Conservation (phyloP, 2,113 vertebrate species). For the Laticauda laticaudata region DNA sequence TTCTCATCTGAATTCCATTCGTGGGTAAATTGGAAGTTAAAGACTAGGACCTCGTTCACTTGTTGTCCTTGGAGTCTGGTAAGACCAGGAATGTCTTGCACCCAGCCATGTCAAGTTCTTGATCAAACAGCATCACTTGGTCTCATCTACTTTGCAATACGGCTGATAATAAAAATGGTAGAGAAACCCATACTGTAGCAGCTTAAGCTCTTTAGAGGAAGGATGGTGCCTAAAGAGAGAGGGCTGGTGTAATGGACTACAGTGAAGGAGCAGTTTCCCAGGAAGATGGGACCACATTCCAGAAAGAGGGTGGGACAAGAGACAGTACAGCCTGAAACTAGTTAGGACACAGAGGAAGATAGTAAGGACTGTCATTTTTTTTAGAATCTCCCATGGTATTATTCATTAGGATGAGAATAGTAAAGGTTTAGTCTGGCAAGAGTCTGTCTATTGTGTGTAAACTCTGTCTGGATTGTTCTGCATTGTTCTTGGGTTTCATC, state of each 20-base stretch:
- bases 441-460: not conserved
- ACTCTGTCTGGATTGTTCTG: not conserved
- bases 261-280: not conserved
- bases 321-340: not conserved
- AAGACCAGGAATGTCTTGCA: not conserved
- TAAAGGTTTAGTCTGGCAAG: not conserved
- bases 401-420: not conserved
- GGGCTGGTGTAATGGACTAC: not conserved
- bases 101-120: not conserved
- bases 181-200: not conserved
- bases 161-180: too few relatives aligned
- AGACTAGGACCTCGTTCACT: not conserved
- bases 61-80: not conserved
- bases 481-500: not conserved
- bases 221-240: not conserved
- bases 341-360: not conserved
- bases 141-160: not conserved
- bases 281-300: not conserved
- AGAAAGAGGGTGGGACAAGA: not conserved
- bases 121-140: not conserved
- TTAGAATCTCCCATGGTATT: not conserved
- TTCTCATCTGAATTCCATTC: not conserved
- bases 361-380: not conserved
- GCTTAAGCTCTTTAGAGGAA: not conserved
- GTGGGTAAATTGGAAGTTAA: not conserved